Conservation (phyloP, 2,888 invertebrate species). For the Rhagonycha lutea region DNA sequence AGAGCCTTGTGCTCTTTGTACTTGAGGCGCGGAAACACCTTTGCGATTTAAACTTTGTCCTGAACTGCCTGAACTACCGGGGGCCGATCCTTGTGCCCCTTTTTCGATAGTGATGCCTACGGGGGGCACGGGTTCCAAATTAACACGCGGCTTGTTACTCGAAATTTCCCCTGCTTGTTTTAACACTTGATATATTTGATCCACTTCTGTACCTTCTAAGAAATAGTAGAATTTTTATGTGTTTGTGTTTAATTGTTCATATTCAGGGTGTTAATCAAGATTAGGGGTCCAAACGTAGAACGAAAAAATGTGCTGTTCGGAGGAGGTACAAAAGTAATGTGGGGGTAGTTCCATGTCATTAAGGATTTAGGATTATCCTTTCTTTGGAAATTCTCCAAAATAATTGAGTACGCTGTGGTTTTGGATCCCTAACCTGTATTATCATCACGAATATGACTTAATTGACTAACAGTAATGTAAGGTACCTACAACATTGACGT, state of each 20-base stretch:
- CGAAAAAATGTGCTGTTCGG: too few species aligned
- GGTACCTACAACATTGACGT: background rate
- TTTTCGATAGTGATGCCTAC: slow-evolving; percentile 52
- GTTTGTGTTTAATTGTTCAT: background rate
- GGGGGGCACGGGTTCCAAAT: slow-evolving; percentile 52
- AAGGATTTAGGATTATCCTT: background rate
- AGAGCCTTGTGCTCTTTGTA: slow-evolving; percentile 53
- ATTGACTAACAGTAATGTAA: background rate
- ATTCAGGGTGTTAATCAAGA: background rate
- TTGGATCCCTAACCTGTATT: background rate
- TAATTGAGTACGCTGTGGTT: too few species aligned
- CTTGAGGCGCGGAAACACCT: slow-evolving; percentile 48
- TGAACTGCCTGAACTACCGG: slow-evolving; percentile 56
- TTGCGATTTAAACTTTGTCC: slow-evolving; percentile 59
- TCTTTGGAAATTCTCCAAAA: background rate
- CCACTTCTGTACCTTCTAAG: slow-evolving; percentile 66
- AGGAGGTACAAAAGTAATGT: too few species aligned
- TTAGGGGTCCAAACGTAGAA: background rate
- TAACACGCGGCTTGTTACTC: slow-evolving; percentile 55
- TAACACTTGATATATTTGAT: slow-evolving; percentile 92
- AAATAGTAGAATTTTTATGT: slow-evolving; percentile 20
- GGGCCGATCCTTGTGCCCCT: slow-evolving; percentile 44
- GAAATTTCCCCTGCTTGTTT: slow-evolving; percentile 92
- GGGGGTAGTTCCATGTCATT: too few species aligned
- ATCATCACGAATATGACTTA: background rate